Conservation (phyloP, 2,797 vertebrate species). For the Harpagifer antarcticus region DNA sequence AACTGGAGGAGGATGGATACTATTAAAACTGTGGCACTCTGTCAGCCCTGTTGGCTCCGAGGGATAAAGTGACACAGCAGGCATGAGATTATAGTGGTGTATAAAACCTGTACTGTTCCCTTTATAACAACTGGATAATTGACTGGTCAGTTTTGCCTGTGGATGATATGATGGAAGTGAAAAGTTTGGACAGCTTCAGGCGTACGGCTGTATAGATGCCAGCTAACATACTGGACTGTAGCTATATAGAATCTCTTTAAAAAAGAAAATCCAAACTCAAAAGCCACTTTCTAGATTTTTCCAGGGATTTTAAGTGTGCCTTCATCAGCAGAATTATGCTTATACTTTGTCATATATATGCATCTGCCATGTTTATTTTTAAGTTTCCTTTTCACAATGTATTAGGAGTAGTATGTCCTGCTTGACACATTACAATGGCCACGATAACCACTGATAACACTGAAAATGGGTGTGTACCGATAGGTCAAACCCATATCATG, state of each 20-base stretch:
- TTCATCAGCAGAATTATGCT: no score
- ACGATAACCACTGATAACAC: neutral
- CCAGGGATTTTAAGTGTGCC: no score
- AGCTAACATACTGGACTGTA: no score
- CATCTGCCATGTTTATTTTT: neutral
- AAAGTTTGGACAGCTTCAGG: neutral
- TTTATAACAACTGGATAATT: neutral
- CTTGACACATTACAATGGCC: neutral
- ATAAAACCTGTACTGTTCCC: neutral
- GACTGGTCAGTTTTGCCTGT: neutral
- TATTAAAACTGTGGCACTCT: neutral
- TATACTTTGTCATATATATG: no score
- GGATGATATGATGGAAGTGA: neutral
- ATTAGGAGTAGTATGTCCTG: neutral
- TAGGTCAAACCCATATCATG: neutral
- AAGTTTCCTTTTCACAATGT: neutral
- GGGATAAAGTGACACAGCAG: neutral
- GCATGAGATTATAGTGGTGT: neutral
- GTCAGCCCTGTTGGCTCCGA: constrained; percentile 7
- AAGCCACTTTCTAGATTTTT: no score
- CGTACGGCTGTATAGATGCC: no score
- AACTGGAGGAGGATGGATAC: neutral
- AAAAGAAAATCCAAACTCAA: no score
- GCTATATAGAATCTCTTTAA: no score
- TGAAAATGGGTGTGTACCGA: neutral